Percentiles rank a stretch among this genome's conserved stretches.
phyloP scores from a whole-genome alignment of 2,797 vertebrate genomes.

The Cuculus canorus region DNA sequence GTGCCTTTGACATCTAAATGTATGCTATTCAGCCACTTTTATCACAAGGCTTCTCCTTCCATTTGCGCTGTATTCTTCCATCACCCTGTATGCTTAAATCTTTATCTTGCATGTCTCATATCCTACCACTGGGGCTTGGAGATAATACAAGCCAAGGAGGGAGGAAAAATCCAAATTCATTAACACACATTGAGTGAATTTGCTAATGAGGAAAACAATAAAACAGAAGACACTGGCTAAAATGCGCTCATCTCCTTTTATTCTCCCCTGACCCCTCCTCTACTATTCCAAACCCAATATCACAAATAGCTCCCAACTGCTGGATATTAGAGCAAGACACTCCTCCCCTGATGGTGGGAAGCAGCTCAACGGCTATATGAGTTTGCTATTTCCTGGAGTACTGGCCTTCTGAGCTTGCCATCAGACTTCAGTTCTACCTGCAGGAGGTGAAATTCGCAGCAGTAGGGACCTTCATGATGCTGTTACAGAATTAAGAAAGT shows the following conservation, averaged over 20 bases:
- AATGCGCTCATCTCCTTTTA: neutral
- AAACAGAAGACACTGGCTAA: neutral
- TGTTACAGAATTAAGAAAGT: neutral
- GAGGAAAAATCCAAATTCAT: neutral
- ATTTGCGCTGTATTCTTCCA: neutral
- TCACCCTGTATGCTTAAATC: neutral
- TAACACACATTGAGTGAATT: neutral
- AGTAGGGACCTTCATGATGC: neutral
- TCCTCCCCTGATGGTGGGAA: neutral
- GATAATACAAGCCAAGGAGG: neutral
- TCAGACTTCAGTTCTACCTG: neutral
- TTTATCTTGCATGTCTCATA: neutral
- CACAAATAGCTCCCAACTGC: neutral
- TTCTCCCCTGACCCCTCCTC: neutral
- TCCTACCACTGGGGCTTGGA: neutral
- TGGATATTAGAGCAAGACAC: neutral
- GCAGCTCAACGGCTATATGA: fast-evolving
- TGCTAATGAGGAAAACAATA: neutral
- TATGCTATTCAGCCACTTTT: neutral
- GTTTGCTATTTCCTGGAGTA: neutral
- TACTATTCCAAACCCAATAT: neutral
- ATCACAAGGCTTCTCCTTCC: neutral
- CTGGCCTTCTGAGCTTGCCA: neutral
- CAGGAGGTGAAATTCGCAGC: neutral
- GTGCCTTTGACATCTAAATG: neutral